Percentiles rank a stretch among this genome's conserved stretches.
Evolutionary conservation across 2,888 invertebrate genomes (phyloP).

Genomic region (Pachliopta kotzebuea): DNA sequence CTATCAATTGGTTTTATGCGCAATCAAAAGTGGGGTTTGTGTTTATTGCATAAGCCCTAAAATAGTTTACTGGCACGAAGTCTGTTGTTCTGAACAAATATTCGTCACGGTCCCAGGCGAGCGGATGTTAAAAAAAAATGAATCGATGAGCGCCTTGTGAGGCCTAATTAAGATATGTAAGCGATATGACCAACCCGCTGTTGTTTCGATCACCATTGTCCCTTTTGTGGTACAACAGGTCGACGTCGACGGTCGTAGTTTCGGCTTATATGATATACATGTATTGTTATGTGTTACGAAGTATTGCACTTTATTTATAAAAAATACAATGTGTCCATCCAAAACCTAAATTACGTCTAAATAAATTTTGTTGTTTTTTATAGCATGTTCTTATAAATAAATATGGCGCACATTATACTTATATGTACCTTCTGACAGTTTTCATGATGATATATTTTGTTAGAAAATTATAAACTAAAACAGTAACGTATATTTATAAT

Average conservation of each 20-base stretch:
- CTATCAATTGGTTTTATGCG: not conserved
- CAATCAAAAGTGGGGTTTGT: constrained; percentile 6
- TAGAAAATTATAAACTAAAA: no score
- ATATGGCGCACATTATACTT: no score
- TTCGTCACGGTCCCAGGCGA: constrained; percentile 60
- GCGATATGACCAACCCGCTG: constrained; percentile 66
- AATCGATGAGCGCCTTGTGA: constrained; percentile 67
- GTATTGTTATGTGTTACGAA: not conserved
- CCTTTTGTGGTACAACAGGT: constrained; percentile 37
- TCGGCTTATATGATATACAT: not conserved
- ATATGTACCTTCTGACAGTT: no score
- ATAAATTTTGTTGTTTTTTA: no score
- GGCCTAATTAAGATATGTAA: constrained; percentile 81
- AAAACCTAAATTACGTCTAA: no score
- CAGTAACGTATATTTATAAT: no score
- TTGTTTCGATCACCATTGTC: constrained; percentile 67
- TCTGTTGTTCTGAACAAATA: constrained; percentile 48
- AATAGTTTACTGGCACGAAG: constrained; percentile 2
- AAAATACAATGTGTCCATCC: no score
- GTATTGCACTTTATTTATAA: not conserved
- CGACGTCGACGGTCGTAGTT: constrained; percentile 33
- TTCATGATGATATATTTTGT: no score
- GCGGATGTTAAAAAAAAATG: constrained; percentile 53
- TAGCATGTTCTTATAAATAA: no score
- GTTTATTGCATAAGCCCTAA: constrained; percentile 1